Evolutionary conservation across 2,113 vertebrate species (phyloP), one percentile per base, ranked within the genome.

Genomic region (Larimichthys polyactis): DNA sequence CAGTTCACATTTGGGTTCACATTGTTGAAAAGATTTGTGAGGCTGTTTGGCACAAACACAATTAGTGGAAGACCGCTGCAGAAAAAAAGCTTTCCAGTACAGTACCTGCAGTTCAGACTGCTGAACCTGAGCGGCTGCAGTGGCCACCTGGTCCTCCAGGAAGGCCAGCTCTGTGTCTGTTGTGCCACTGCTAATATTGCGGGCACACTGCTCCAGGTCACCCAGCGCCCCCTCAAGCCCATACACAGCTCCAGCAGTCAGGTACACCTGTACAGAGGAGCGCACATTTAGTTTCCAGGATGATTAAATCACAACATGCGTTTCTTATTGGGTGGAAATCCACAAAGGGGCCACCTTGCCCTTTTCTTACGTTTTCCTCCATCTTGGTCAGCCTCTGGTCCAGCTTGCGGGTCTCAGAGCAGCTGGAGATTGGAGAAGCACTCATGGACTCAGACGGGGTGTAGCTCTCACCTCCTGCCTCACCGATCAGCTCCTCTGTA

Each of bases 141-240:
- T 96, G 71, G 98, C 98, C 78, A 99, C 97, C 91, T 98, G 97
- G 79, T 99, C 98, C 87, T 99, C 98, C 89, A 99, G 94, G 4
- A 97, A 95, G 0, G 96, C 96, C 89, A 99, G 94, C 72, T 98
- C 96, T 0, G 94, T 96, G 52, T 99, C 98, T 0, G 95, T 92
- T 0, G 97, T 98, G 43, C 95, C 89, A 0, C 96, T 96, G 91
- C 89, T 96, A 89, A 99, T 97, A 82, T 94, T 91, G 49, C 97
- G 97, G 2, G 97, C 98, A 0, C 97, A 96, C 0, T 97, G 96
- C 79, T 99, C 97, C 85, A 99, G 94, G 75, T 96, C 96, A 4
- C 87, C 95, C 16, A 99, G 95, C 40, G 97, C 96, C 24, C 96
- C 97, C 92, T 99, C 98, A 3, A 99, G 95, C 7, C 97, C 96